These are phyloP conservation scores for Pagrus major DNA, from an alignment of 2,113 vertebrate genomes.

Conservation along the genomic window DNA sequence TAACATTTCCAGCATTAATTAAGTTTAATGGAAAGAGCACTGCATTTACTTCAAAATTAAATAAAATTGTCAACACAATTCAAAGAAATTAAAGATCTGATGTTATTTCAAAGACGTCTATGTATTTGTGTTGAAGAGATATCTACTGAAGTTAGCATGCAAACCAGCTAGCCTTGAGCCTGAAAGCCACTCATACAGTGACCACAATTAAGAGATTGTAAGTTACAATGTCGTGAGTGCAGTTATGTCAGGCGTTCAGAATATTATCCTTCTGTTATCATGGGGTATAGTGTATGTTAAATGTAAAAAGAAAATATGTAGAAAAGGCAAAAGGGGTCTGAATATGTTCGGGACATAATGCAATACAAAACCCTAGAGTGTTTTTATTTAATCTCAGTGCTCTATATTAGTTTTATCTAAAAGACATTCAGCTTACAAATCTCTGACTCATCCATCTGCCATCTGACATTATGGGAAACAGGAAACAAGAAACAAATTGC, in stretches of 20 bases:
- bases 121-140: too few species aligned
- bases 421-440: not conserved
- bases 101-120: too few species aligned
- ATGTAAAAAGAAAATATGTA: not conserved
- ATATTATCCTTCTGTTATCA: not conserved
- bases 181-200: not conserved
- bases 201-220: not conserved
- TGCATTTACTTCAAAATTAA: not conserved
- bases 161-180: too few species aligned
- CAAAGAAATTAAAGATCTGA: too few species aligned
- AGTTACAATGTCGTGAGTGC: not conserved
- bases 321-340: not conserved
- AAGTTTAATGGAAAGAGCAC: too few species aligned
- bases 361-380: not conserved
- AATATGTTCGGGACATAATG: not conserved
- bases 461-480: not conserved
- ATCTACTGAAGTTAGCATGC: too few species aligned
- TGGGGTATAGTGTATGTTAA: not conserved
- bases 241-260: too few species aligned
- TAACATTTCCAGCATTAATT: not conserved
- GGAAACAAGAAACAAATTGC: conserved; percentile 5
- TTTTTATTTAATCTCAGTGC: not conserved
- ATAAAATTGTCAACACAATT: too few species aligned
- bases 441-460: not conserved
- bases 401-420: not conserved